Conservation (phyloP, 2,888 invertebrate genomes). For the Drosophila aldrichi region DNA sequence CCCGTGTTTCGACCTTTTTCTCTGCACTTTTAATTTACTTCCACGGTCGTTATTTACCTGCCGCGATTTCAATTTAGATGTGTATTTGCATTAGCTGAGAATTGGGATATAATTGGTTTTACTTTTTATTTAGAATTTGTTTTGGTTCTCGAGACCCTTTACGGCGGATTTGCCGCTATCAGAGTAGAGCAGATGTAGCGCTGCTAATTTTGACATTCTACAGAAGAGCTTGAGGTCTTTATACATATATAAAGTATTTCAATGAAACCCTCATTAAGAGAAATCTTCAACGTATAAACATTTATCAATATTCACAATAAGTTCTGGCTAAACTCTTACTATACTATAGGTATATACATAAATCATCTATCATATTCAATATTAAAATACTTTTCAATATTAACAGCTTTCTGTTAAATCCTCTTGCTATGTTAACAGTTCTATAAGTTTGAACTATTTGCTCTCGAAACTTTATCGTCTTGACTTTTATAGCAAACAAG, state of each 20-base stretch:
- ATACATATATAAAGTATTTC: neutral
- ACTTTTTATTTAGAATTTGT: neutral
- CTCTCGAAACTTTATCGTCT: too few relatives aligned
- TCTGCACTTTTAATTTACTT: constrained; percentile 1
- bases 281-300: too few relatives aligned
- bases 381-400: too few relatives aligned
- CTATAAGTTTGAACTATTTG: too few relatives aligned
- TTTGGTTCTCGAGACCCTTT: neutral
- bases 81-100: constrained; percentile 31
- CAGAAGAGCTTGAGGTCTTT: neutral
- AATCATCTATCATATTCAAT: too few relatives aligned
- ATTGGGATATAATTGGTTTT: constrained; percentile 4
- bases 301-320: too few relatives aligned
- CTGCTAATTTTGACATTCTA: neutral
- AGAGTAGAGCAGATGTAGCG: constrained; percentile 19
- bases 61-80: constrained; percentile 44
- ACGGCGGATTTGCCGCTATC: constrained; percentile 14
- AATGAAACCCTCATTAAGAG: too few relatives aligned
- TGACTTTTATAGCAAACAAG: neutral
- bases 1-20: constrained; percentile 14
- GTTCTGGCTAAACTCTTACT: too few relatives aligned
- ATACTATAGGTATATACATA: too few relatives aligned
- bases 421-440: too few relatives aligned
- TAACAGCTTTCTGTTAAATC: too few relatives aligned
- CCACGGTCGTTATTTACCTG: constrained; percentile 19